These are phyloP conservation scores for Harpagus bidentatus DNA, from an alignment of 2,113 vertebrate genomes.

Conservation along the genomic window DNA sequence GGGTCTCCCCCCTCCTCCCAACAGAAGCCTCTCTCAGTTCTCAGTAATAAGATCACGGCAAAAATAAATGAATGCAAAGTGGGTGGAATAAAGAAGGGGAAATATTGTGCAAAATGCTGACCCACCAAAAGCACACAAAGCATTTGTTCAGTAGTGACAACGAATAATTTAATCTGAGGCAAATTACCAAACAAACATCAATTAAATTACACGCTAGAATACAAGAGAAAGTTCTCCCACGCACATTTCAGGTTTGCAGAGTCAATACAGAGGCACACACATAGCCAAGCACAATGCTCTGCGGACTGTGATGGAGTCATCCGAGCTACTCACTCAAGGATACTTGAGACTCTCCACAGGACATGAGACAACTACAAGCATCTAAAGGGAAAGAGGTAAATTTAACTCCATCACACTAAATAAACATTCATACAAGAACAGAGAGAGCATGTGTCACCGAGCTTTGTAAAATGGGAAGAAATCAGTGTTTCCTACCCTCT, in stretches of 20 bases:
- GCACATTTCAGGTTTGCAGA: not conserved
- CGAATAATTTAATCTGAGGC: conserved; percentile 29
- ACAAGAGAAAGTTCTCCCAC: conserved; percentile 25
- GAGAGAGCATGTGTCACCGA: rapidly evolving
- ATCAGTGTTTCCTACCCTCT: not conserved
- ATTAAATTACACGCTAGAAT: conserved; percentile 3
- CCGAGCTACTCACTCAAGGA: not conserved
- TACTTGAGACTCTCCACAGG: not conserved
- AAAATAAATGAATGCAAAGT: conserved; percentile 40
- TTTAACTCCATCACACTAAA: not conserved
- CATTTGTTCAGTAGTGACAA: conserved; percentile 26
- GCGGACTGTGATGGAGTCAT: not conserved
- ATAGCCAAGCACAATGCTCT: not conserved
- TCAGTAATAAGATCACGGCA: not conserved
- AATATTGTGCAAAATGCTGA: conserved; percentile 26
- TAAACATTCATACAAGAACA: not conserved
- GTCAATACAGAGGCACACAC: not conserved
- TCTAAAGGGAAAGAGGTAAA: not conserved
- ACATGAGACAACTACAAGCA: not conserved
- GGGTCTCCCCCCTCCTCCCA: not conserved
- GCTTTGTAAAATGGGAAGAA: not conserved
- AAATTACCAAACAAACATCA: conserved; percentile 39
- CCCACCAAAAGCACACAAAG: conserved; percentile 4
- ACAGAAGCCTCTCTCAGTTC: not conserved
- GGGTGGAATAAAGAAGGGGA: conserved; percentile 40